phyloP scores from a whole-genome alignment of 2,797 vertebrate species.

The Perodicticus potto region DNA sequence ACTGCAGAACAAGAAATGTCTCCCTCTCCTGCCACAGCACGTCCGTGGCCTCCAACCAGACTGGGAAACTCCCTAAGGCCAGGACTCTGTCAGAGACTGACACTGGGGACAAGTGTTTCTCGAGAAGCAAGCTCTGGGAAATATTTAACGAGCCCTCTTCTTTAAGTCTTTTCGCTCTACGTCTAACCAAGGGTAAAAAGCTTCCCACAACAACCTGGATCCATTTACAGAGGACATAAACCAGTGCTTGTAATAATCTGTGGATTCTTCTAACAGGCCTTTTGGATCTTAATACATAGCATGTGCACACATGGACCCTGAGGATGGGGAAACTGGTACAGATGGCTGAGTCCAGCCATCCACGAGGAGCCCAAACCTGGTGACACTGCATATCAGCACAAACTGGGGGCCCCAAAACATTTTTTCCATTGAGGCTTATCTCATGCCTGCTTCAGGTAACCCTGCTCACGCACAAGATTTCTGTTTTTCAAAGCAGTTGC shows the following conservation, averaged over 20 bases:
- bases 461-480: background rate
- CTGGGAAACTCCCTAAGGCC: background rate
- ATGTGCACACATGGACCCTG: background rate
- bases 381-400: background rate
- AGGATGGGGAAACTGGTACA: background rate
- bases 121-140: background rate
- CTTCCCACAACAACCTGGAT: background rate
- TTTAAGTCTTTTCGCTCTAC: background rate
- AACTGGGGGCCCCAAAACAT: background rate
- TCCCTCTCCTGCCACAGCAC: too few relatives aligned
- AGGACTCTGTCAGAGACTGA: background rate
- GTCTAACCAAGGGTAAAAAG: background rate
- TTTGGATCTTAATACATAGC: background rate
- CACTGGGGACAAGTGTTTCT: background rate
- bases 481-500: background rate
- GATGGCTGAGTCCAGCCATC: background rate
- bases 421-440: background rate
- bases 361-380: background rate
- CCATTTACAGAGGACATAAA: background rate
- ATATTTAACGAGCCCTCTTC: background rate
- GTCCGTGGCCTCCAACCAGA: background rate
- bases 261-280: background rate
- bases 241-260: background rate
- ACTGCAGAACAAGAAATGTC: background rate
- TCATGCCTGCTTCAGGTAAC: background rate